phyloP scores from a whole-genome alignment of 2,797 vertebrate genomes.

The Clarias platycephalus region DNA sequence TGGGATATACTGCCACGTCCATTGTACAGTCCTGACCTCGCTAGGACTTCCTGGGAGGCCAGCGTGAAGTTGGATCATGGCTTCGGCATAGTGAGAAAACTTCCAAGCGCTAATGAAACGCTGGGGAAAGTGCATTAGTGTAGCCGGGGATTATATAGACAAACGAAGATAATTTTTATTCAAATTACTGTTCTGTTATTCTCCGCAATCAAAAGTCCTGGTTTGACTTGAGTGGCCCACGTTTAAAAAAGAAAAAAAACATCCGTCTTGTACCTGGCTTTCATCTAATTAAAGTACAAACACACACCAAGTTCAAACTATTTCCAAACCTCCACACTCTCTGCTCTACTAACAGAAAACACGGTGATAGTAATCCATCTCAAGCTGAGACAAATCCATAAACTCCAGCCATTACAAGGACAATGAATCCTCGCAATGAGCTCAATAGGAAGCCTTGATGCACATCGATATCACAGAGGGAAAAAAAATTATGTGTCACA shows the following conservation, averaged over 20 bases:
- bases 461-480: slow-evolving; percentile 32
- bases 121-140: no score
- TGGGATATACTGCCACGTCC: no score
- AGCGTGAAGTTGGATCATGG: no score
- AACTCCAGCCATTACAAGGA: slow-evolving; percentile 41
- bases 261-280: neutral
- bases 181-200: no score
- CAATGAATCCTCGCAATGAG: slow-evolving; percentile 43
- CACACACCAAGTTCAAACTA: neutral
- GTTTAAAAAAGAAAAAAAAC: neutral
- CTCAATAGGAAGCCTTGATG: slow-evolving; percentile 46
- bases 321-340: slow-evolving; percentile 7
- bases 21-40: no score
- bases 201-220: no score
- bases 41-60: no score
- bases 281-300: slow-evolving; percentile 30
- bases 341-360: slow-evolving; percentile 19
- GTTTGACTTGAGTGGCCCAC: no score
- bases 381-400: slow-evolving; percentile 50
- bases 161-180: no score
- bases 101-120: no score
- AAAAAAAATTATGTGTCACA: slow-evolving; percentile 10
- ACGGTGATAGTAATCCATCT: slow-evolving; percentile 36
- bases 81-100: no score
- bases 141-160: no score